phyloP scores from a whole-genome alignment of 2,888 invertebrate genomes.

The Philopedon plagiatum region DNA sequence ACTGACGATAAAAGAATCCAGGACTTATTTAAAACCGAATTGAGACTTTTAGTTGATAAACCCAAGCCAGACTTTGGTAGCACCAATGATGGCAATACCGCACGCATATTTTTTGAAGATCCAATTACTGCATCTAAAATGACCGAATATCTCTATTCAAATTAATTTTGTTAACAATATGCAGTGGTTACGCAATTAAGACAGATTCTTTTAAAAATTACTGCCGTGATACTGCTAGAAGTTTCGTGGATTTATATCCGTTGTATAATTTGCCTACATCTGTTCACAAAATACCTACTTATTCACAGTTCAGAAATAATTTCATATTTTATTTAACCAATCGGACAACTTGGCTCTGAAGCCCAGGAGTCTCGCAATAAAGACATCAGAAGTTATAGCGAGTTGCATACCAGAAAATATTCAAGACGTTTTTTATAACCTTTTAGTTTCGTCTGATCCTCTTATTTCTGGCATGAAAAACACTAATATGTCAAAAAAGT shows the following conservation, averaged over 20 bases:
- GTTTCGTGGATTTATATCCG: not conserved
- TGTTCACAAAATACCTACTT: not conserved
- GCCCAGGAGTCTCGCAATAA: not conserved
- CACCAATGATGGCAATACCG: constrained; percentile 2
- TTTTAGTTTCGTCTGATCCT: constrained; percentile 8
- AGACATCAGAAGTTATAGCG: constrained; percentile 1
- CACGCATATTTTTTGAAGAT: not conserved
- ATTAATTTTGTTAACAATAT: not conserved
- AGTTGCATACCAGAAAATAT: constrained; percentile 6
- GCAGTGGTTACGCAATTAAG: constrained; percentile 4
- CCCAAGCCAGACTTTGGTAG: no score
- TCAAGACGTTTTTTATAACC: not conserved
- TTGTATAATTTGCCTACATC: constrained; percentile 3
- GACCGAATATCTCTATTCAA: not conserved
- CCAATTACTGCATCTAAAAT: not conserved
- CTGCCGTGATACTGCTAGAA: constrained; percentile 2
- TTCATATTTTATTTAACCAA: not conserved
- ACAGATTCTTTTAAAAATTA: not conserved
- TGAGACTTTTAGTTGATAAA: not conserved
- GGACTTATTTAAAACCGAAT: not conserved
- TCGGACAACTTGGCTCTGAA: constrained; percentile 17
- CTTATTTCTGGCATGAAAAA: not conserved
- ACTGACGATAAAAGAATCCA: no score
- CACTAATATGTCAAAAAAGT: no score
- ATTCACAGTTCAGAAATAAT: constrained; percentile 6